Conservation (phyloP, 2,888 invertebrate species). For the Himalopsyche anomala region DNA sequence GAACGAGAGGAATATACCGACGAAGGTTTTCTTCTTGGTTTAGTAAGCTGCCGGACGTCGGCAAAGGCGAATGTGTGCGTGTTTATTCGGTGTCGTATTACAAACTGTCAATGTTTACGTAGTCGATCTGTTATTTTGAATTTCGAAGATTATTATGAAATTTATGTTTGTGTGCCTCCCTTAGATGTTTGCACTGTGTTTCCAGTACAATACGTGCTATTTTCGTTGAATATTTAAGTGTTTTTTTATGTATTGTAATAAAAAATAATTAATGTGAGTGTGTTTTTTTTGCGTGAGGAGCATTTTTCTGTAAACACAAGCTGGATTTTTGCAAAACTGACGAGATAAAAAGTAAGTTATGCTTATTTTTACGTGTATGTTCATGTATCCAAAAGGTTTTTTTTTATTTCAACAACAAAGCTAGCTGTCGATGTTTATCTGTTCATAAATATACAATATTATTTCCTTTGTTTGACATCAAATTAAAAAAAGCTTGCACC, state of each 20-base stretch:
- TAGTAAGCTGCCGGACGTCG: conserved; percentile 29
- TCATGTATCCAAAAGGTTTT: neutral
- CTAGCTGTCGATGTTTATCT: neutral
- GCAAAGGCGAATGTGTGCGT: neutral
- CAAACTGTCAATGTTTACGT: conserved; percentile 33
- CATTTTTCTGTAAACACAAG: conserved; percentile 38
- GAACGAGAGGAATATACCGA: conserved; percentile 1
- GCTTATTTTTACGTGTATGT: neutral
- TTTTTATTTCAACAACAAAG: neutral
- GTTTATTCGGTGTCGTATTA: neutral
- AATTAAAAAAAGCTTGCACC: neutral
- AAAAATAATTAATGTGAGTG: neutral
- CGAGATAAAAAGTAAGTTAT: conserved; percentile 50
- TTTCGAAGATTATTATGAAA: conserved; percentile 23
- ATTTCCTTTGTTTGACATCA: neutral
- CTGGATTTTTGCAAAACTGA: conserved; percentile 53
- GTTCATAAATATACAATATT: neutral
- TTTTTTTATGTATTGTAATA: neutral
- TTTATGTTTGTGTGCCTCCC: neutral
- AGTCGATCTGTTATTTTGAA: conserved; percentile 34
- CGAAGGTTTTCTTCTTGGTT: conserved; percentile 31
- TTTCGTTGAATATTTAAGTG: conserved; percentile 28
- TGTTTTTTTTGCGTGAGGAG: neutral
- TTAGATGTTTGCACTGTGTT: conserved; percentile 23
- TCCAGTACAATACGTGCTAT: neutral